A percentile compares a stretch with the other conserved stretches of the same genome.
phyloP scores from a whole-genome alignment of 2,888 invertebrate species.

The Thumatha senex region DNA sequence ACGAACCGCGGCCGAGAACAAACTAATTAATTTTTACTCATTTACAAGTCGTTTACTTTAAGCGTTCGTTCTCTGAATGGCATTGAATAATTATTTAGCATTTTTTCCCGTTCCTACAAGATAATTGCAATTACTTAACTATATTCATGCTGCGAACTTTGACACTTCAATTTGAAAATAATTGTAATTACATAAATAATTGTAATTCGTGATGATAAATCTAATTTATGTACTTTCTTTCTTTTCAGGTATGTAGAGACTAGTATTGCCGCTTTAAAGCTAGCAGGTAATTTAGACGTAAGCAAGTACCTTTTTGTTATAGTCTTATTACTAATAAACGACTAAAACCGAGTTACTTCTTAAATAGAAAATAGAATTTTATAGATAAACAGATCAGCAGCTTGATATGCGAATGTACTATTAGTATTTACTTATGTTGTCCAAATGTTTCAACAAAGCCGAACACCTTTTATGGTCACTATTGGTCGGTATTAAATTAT shows the following conservation, averaged over 20 bases:
- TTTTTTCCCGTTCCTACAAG: slow-evolving; percentile 27
- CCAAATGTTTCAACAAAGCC: too few species aligned
- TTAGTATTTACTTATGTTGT: too few species aligned
- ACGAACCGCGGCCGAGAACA: slow-evolving; percentile 45
- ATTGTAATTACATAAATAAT: too few species aligned
- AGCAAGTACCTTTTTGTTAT: background rate
- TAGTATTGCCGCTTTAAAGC: slow-evolving; percentile 5
- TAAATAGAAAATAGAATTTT: too few species aligned
- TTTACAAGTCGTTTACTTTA: slow-evolving; percentile 61
- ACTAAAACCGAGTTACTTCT: too few species aligned
- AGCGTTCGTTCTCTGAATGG: slow-evolving; percentile 29
- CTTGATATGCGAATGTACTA: too few species aligned
- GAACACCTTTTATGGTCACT: too few species aligned
- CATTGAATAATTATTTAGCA: slow-evolving; percentile 41
- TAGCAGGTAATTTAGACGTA: slow-evolving; percentile 12
- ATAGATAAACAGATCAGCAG: too few species aligned
- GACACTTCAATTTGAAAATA: too few species aligned
- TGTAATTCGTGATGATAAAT: slow-evolving; percentile 25
- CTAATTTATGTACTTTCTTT: slow-evolving; percentile 28
- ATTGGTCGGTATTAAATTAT: too few species aligned
- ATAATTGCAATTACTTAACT: slow-evolving; percentile 28
- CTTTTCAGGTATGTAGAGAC: slow-evolving; percentile 41
- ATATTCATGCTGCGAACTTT: too few species aligned
- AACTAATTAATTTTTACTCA: slow-evolving; percentile 72
- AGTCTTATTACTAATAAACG: too few species aligned